Percentiles rank a stretch among this genome's conserved stretches.
Evolutionary conservation across 2,888 invertebrate genomes (phyloP).

Genomic region (Caenorhabditis sp.): DNA sequence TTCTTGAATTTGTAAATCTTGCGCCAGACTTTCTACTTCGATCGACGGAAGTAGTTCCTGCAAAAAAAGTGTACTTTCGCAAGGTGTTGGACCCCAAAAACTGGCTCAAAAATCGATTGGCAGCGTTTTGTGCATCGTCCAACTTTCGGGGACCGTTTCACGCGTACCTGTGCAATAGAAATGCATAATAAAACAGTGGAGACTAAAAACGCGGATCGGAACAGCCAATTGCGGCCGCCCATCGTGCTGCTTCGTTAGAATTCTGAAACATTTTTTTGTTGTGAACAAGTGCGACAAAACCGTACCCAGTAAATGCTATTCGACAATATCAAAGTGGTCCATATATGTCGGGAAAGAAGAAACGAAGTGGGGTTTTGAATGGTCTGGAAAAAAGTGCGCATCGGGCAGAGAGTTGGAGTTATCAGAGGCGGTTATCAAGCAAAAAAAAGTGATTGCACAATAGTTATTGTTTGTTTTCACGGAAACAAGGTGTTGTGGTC

Average conservation of each 20-base stretch:
- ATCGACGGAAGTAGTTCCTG: slow-evolving; percentile 55
- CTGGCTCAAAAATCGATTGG: too few species aligned
- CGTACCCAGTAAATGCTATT: slow-evolving; percentile 44
- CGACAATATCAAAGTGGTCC: slow-evolving; percentile 40
- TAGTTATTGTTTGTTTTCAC: too few species aligned
- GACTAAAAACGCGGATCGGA: slow-evolving; percentile 46
- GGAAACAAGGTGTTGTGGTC: too few species aligned
- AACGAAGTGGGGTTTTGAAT: slow-evolving; percentile 10
- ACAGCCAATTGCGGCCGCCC: slow-evolving; percentile 50
- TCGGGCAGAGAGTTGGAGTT: not conserved
- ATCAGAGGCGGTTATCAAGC: too few species aligned
- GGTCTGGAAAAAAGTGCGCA: slow-evolving; percentile 11
- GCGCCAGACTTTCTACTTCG: slow-evolving; percentile 55
- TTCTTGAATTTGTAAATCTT: slow-evolving; percentile 74
- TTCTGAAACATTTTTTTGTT: slow-evolving; percentile 18
- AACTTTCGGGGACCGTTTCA: too few species aligned
- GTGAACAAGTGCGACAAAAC: not conserved
- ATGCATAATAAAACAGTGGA: slow-evolving; percentile 35
- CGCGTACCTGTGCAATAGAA: slow-evolving; percentile 47
- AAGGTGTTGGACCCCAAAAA: not conserved
- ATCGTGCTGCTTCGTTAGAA: slow-evolving; percentile 39
- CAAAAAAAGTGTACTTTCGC: not conserved
- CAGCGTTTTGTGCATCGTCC: too few species aligned
- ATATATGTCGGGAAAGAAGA: slow-evolving; percentile 15
- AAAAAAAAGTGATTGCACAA: too few species aligned